Evolutionary conservation across 2,888 invertebrate species (phyloP), one percentile per base, ranked within the genome.

Genomic region (Craniophora ligustri): DNA sequence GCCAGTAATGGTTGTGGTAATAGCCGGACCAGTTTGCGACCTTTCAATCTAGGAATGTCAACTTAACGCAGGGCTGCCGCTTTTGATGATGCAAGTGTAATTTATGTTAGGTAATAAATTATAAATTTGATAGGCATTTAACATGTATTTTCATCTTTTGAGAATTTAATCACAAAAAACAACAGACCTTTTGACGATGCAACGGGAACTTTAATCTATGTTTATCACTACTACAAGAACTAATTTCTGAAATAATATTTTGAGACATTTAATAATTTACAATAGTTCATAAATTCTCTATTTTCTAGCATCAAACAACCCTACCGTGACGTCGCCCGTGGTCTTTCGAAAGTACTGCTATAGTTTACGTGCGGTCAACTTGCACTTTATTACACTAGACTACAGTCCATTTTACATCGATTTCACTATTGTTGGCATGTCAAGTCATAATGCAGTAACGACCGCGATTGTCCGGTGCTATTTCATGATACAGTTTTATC

Each of bases 301-400:
- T 47, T 65, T 50, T 44, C 50, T 16, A 54, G 53, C 30, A 31
- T 31, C 61, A 40, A 51, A 16, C 72, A 75, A 59, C 73, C 75
- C 71, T 70, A 61, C 41, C 60, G 49, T 48, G 56, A 63, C 67
- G 68, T 70, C 65, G 79, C 72, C 73, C 64, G 75, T 70, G 67
- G 76, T 75, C 77, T 75, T 78, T 80, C 77, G 79, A 86, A 84
- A 86, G 86, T 82, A 87, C 84, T 73, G 85, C 81, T 83, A 82
- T 69, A 35, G 54, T 59, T 65, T 64, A 66, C 31, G 48, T 66
- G 32, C 59, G 35, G 28, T 54, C 40, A 59, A 60, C 46, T 11
- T 60, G 31, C 30, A 67, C 64, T 62, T 56, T 76, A 68, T 51
- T 46, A 57, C 51, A 31, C 42, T 23, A 48, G 30, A 18, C 53